These are phyloP conservation scores for Microtus richardsoni DNA, from an alignment of 2,113 vertebrate species.

Conservation along the genomic window DNA sequence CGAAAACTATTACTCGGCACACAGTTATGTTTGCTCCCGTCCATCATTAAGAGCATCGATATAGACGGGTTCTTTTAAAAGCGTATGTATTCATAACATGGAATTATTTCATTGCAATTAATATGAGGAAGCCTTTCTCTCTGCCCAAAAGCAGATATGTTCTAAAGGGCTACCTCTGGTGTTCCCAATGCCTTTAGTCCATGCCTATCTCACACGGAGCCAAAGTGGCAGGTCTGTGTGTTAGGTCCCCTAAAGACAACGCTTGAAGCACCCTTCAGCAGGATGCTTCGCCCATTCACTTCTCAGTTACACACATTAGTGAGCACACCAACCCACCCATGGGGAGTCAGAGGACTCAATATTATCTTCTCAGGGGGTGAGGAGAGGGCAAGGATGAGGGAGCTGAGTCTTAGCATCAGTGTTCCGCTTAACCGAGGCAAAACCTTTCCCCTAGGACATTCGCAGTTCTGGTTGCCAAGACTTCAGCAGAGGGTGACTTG, in stretches of 20 bases:
- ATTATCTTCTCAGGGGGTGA: background rate
- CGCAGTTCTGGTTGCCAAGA: background rate
- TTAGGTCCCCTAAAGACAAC: background rate
- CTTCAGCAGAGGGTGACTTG: background rate
- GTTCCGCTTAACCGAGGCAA: background rate
- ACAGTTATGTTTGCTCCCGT: background rate
- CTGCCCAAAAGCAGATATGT: background rate
- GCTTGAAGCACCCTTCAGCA: background rate
- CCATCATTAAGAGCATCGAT: background rate
- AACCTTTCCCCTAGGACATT: background rate
- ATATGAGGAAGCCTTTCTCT: background rate
- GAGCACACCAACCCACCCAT: background rate
- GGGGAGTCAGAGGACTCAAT: background rate
- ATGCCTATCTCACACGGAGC: background rate
- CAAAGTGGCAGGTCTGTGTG: background rate
- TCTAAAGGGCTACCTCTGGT: background rate
- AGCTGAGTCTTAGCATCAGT: background rate
- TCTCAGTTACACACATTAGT: background rate
- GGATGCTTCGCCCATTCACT: slow-evolving; percentile 3
- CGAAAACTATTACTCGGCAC: slow-evolving; percentile 68
- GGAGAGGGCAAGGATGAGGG: background rate
- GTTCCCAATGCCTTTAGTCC: background rate
- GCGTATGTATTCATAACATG: background rate
- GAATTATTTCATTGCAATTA: slow-evolving; percentile 22
- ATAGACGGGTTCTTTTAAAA: background rate